phyloP scores from a whole-genome alignment of 2,797 vertebrate species.

The Distichodus sexfasciatus region DNA sequence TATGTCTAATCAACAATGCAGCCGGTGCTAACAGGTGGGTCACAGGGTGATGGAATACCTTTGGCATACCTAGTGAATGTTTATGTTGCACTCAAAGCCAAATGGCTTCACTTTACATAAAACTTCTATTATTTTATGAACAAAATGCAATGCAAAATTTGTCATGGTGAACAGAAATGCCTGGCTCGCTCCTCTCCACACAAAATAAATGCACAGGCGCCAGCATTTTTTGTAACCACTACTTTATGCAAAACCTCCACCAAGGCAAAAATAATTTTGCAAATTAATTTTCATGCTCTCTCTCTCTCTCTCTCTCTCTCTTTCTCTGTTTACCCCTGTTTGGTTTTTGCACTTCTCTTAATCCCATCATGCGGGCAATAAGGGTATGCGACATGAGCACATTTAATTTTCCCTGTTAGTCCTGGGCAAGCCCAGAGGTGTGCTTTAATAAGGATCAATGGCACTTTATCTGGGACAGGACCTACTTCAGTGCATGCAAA shows the following conservation, averaged over 20 bases:
- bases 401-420: conserved; percentile 97
- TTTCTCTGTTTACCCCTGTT: conserved; percentile 41
- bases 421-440: conserved; percentile 95
- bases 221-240: conserved; percentile 19
- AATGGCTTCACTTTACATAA: background rate
- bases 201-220: conserved; percentile 1
- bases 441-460: conserved; percentile 99
- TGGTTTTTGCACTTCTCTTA: conserved; percentile 63
- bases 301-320: conserved; percentile 19
- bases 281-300: conserved; percentile 80
- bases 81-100: background rate
- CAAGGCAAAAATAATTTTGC: conserved; percentile 68
- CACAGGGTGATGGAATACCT: conserved; percentile 10
- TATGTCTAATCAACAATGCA: conserved; percentile 54
- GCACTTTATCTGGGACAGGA: conserved; percentile 98
- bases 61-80: conserved; percentile 14
- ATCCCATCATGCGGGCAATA: conserved; percentile 84
- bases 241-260: conserved; percentile 52
- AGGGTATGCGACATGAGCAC: conserved; percentile 93
- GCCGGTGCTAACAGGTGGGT: conserved; percentile 42
- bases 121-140: background rate
- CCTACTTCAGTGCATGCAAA: conserved; percentile 95
- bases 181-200: background rate
- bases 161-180: background rate
- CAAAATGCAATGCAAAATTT: background rate